A percentile compares a stretch with the other conserved stretches of the same genome.
Conservation (phyloP, 2,113 vertebrate species). For the Leptobrachium ailaonicum region DNA sequence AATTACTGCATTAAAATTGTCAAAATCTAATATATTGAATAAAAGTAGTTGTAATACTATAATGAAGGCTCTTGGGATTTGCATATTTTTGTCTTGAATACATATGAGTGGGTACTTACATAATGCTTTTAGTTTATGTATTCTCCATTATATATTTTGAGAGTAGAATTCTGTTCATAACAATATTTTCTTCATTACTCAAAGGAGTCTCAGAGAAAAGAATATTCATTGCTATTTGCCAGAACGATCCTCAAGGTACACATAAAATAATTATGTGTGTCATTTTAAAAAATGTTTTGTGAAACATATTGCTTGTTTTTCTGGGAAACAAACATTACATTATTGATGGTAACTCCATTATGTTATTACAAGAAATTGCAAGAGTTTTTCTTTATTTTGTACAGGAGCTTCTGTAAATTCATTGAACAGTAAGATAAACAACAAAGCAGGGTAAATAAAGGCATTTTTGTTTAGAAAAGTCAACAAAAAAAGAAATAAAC, state of each 20-base stretch:
- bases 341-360: conserved; percentile 46
- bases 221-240: conserved; percentile 39
- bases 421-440: conserved; percentile 4
- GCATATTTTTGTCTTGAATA: background rate
- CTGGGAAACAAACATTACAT: conserved; percentile 47
- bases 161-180: conserved; percentile 21
- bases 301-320: conserved; percentile 42
- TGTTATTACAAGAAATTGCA: conserved; percentile 28
- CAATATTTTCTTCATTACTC: conserved; percentile 37
- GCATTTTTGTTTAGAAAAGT: background rate
- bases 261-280: conserved; percentile 44
- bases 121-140: conserved; percentile 20
- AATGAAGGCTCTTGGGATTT: background rate
- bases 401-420: conserved; percentile 27
- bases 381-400: conserved; percentile 11
- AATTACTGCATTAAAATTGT: too few species aligned
- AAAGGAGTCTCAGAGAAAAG: conserved; percentile 11
- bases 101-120: background rate
- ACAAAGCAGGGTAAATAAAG: background rate
- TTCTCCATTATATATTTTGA: conserved; percentile 14
- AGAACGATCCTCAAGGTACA: conserved; percentile 40
- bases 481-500: too few species aligned
- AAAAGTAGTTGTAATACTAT: too few species aligned
- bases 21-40: too few species aligned
- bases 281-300: conserved; percentile 42